phyloP scores from a whole-genome alignment of 2,888 invertebrate genomes.

The Nephrotoma flavescens region DNA sequence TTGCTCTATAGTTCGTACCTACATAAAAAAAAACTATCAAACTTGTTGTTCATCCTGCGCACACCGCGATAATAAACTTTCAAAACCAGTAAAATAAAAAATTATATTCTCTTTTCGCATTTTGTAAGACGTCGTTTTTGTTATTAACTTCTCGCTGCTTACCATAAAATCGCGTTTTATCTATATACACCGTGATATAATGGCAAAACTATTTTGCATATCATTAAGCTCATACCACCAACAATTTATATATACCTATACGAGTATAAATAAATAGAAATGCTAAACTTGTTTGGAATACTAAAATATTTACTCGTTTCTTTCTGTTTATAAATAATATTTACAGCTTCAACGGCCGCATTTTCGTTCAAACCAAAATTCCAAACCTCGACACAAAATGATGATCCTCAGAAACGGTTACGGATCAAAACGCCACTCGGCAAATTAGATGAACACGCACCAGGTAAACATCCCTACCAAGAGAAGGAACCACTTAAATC shows the following conservation, averaged over 20 bases:
- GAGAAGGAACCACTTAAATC: constrained; percentile 71
- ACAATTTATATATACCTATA: too few species aligned
- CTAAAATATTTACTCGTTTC: not conserved
- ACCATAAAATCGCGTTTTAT: not conserved
- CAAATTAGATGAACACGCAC: constrained; percentile 59
- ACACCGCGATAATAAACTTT: not conserved
- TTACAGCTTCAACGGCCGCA: not conserved
- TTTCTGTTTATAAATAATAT: not conserved
- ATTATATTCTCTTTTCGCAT: not conserved
- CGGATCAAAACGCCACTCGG: constrained; percentile 52
- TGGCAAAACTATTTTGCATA: not conserved
- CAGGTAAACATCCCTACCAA: constrained; percentile 53
- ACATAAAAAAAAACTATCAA: not conserved
- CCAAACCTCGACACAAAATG: constrained; percentile 36
- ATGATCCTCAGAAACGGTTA: constrained; percentile 61
- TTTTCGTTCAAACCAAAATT: not conserved
- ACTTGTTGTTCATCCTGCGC: not conserved
- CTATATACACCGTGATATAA: not conserved
- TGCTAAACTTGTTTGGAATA: not conserved
- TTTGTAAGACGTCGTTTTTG: not conserved
- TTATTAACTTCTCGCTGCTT: not conserved
- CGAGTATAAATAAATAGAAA: not conserved
- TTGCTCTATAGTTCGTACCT: not conserved
- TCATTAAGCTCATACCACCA: not conserved
- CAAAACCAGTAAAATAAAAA: not conserved